Evolutionary conservation across 2,113 vertebrate genomes (phyloP).

Genomic region (Eupsittula cactorum): DNA sequence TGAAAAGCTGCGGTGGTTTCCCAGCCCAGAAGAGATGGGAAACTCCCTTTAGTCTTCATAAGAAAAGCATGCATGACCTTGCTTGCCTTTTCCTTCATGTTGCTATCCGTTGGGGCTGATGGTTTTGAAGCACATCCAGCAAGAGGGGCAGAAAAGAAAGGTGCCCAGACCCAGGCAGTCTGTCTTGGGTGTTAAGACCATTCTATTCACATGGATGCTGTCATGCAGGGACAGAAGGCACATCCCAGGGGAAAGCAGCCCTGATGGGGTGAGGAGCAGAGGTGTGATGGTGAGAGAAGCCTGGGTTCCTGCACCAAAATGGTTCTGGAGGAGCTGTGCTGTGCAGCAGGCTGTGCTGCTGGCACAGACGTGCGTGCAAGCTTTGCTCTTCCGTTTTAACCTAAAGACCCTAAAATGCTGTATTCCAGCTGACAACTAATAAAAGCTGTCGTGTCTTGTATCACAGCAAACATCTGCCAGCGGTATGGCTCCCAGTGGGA

Average conservation of each 20-base stretch:
- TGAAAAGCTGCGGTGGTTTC: not conserved
- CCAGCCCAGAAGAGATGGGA: not conserved
- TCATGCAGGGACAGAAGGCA: rapidly evolving
- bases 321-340: not conserved
- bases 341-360: not conserved
- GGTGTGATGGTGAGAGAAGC: not conserved
- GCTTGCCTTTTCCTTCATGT: rapidly evolving
- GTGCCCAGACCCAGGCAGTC: not conserved
- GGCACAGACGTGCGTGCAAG: not conserved
- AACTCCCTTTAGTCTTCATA: not conserved
- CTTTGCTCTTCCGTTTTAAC: conserved; percentile 33
- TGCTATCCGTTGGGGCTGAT: rapidly evolving
- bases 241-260: not conserved
- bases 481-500: not conserved
- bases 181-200: rapidly evolving
- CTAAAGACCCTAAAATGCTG: conserved; percentile 42
- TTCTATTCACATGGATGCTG: rapidly evolving
- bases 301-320: not conserved
- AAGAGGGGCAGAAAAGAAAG: not conserved
- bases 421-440: conserved; percentile 56
- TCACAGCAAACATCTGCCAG: conserved; percentile 64
- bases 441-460: conserved; percentile 59
- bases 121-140: not conserved
- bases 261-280: rapidly evolving
- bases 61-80: not conserved